Base-by-base conservation (phyloP, 2,113 vertebrate genomes). In the Gnathonemus echidnorhynchus region DNA sequence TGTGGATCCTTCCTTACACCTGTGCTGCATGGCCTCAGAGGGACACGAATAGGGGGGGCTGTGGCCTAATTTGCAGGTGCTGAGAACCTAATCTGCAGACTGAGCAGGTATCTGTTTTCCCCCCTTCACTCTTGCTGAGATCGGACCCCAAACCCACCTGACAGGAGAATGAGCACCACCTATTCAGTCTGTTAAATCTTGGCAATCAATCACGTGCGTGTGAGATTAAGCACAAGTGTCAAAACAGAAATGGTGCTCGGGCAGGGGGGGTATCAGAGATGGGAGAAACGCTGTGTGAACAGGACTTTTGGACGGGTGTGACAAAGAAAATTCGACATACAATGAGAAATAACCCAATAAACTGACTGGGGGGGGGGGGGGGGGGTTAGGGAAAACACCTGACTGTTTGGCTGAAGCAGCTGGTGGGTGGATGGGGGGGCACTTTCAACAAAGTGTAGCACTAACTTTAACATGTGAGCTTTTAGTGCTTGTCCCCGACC, bases 121-220 rank as follows among this genome's bases (percentile, higher is more conserved):
- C 91, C 90, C 70, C 70, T 39, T 77, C 17, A 80, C 89, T 77
- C 80, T 19, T 91, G 83, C 77, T 56, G 90, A 77, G 89, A 92
- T 83, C 89, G 84, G 90, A 93, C 92, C 90, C 24, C 83, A n/a
- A 5, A n/a, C 45, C 19, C 83, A 85, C 5, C 6, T 85, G 45
- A 85, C 83, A 85, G 83, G 83, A 85, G 83, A 48, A 85, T 24
- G 83, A 85, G 35, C 21, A 11, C 83, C 21, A 48, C 83, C 83
- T 92, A 42, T 80, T 80, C 74, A 10, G 21, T 19, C 83, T 85
- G 21, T 19, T 48, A 45, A 94, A 94, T 93, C 92, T 91, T 93
- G 92, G 95, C 95, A 92, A 96, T 96, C 95, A 96, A 96, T 96
- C 95, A 96, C 96, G 95, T 95, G 95, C 94, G 95, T 94, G 93